Evolutionary conservation across 2,113 vertebrate species (phyloP).

Genomic region (Pao palembangensis): DNA sequence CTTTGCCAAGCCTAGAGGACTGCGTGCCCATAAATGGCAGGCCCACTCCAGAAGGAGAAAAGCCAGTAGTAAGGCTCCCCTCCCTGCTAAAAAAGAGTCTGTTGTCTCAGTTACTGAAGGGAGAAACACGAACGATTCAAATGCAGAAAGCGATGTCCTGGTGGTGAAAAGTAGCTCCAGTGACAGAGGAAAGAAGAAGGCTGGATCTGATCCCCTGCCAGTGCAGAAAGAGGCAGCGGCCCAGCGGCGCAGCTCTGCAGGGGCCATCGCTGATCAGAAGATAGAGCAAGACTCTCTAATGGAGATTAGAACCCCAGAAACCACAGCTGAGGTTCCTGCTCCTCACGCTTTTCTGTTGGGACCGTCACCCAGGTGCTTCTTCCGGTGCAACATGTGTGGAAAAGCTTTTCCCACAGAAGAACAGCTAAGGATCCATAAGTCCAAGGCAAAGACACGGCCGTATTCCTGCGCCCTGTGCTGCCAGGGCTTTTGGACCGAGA

Average conservation of each 20-base stretch:
- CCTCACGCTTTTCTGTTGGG: constrained; percentile 24
- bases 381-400: constrained; percentile 76
- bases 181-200: constrained; percentile 4
- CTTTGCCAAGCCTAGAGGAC: constrained; percentile 66
- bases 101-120: background rate
- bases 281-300: constrained; percentile 27
- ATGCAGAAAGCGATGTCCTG: background rate
- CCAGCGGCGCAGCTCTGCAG: constrained; percentile 41
- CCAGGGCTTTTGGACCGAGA: constrained; percentile 73
- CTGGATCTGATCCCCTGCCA: background rate
- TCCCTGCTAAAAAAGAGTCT: background rate
- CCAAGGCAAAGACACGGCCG: constrained; percentile 64
- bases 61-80: constrained; percentile 1
- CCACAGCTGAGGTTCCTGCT: constrained; percentile 17
- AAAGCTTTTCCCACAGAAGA: constrained; percentile 73
- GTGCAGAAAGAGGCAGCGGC: constrained; percentile 38
- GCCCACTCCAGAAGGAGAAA: constrained; percentile 52
- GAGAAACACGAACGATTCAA: background rate
- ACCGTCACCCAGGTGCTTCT: constrained; percentile 62
- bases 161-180: background rate
- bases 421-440: constrained; percentile 63
- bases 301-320: constrained; percentile 28
- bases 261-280: constrained; percentile 41
- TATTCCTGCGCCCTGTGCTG: constrained; percentile 76
- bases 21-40: constrained; percentile 75